phyloP scores from a whole-genome alignment of 2,113 vertebrate species.

The Sinocyclocheilus rhinocerous region DNA sequence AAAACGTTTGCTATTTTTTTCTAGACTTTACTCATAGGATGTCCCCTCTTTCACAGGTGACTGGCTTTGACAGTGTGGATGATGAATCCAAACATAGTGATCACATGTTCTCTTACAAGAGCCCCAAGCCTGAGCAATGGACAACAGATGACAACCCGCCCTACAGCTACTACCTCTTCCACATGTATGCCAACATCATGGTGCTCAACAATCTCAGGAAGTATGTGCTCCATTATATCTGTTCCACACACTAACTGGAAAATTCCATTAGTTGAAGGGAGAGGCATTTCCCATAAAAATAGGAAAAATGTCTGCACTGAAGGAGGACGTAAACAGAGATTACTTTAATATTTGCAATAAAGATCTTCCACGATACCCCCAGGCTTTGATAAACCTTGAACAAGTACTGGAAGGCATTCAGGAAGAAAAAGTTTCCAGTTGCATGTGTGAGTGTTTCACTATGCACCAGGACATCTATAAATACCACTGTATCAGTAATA shows the following conservation, averaged over 20 bases:
- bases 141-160: constrained; percentile 89
- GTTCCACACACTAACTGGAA: neutral
- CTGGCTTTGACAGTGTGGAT: constrained; percentile 97
- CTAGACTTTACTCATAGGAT: too few relatives aligned
- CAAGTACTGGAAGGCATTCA: constrained; percentile 9
- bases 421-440: constrained; percentile 27
- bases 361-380: neutral
- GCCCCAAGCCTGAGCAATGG: constrained; percentile 92
- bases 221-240: constrained; percentile 72
- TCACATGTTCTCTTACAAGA: constrained; percentile 95
- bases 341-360: constrained; percentile 22
- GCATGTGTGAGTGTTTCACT: constrained; percentile 12
- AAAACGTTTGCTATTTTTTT: too few relatives aligned
- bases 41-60: constrained; percentile 77
- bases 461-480: constrained; percentile 47
- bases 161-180: constrained; percentile 97
- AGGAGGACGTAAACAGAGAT: neutral
- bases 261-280: constrained; percentile 1
- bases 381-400: constrained; percentile 28
- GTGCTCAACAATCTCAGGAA: constrained; percentile 96
- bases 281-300: neutral
- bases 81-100: constrained; percentile 98
- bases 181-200: constrained; percentile 99
- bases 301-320: neutral
- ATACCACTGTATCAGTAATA: constrained; percentile 29